A percentile compares a stretch with the other conserved stretches of the same genome.
These are phyloP conservation scores for Vidua macroura DNA, from an alignment of 2,113 vertebrate species.

Conservation along the genomic window DNA sequence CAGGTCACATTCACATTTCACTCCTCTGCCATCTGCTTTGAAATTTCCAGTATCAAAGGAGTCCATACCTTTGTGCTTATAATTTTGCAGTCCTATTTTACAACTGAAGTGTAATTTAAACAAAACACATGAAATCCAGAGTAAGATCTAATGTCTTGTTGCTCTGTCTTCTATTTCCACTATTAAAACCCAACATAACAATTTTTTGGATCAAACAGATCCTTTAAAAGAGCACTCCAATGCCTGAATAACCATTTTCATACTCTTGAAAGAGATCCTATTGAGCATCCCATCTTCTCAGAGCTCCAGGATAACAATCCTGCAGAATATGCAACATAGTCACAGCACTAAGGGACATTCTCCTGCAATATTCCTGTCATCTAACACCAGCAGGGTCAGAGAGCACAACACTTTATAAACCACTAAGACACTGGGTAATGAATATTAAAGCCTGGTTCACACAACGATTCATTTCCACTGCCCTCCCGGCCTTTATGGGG, in stretches of 20 bases:
- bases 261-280: neutral
- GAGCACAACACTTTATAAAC: neutral
- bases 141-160: neutral
- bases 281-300: neutral
- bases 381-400: conserved; percentile 9
- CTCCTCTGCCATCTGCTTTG: neutral
- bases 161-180: neutral
- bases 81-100: neutral
- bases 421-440: neutral
- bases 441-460: neutral
- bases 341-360: neutral
- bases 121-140: neutral
- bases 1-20: neutral
- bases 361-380: neutral
- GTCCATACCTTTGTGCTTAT: neutral
- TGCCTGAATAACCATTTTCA: neutral
- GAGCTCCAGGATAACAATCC: neutral
- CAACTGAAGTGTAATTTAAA: neutral
- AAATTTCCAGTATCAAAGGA: neutral
- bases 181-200: neutral
- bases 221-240: neutral
- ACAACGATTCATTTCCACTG: neutral
- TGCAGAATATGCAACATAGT: neutral
- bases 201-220: neutral
- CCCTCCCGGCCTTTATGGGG: neutral